A percentile compares a stretch with the other conserved stretches of the same genome.
Evolutionary conservation across 2,113 vertebrate species (phyloP).

Genomic region (Crocuta crocuta): DNA sequence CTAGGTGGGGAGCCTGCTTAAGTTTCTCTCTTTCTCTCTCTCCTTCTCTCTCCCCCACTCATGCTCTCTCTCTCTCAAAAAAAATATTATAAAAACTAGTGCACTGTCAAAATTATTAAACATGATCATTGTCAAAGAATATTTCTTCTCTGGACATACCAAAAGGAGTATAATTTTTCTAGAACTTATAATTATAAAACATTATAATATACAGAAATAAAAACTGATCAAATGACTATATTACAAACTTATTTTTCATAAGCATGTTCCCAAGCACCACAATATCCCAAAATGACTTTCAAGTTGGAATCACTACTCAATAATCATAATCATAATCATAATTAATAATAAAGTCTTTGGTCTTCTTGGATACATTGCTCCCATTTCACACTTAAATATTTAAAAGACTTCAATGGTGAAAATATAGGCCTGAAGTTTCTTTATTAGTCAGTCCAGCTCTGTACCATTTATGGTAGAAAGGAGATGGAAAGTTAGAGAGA

Average conservation of each 20-base stretch:
- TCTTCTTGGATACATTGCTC: not conserved
- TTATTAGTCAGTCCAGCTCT: not conserved
- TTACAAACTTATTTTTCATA: not conserved
- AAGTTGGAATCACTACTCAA: not conserved
- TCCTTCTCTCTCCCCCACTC: no score
- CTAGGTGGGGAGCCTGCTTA: no score
- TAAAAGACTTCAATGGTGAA: not conserved
- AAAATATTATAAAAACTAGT: not conserved
- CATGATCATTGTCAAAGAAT: not conserved
- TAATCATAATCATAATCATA: not conserved
- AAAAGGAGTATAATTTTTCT: not conserved
- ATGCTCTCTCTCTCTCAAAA: no score
- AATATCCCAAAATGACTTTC: not conserved
- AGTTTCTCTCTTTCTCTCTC: no score
- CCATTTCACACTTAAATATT: not conserved
- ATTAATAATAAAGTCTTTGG: not conserved
- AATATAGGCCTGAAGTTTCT: not conserved
- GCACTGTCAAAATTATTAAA: not conserved
- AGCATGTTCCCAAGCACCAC: not conserved
- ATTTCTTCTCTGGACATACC: not conserved
- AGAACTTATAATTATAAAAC: not conserved
- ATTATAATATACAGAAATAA: not conserved
- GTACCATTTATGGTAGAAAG: not conserved
- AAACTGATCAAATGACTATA: not conserved
- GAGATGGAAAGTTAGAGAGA: not conserved